These are phyloP conservation scores for Nannoperca australis DNA, from an alignment of 2,797 vertebrate species.

Conservation along the genomic window DNA sequence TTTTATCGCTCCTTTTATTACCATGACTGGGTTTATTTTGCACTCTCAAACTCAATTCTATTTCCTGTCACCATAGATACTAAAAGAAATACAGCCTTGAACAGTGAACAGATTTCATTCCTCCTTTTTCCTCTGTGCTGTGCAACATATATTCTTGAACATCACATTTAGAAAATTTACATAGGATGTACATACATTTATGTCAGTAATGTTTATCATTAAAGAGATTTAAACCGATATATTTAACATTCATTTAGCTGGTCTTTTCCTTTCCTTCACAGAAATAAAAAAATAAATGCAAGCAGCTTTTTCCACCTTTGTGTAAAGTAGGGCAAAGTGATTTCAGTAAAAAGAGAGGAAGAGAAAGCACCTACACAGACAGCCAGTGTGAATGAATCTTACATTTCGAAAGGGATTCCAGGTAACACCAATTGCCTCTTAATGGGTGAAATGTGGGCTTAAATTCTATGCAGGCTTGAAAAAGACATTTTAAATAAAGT, in stretches of 20 bases:
- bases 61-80: no score
- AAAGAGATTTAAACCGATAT: neutral
- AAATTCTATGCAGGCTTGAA: slow-evolving; percentile 8
- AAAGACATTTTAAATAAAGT: slow-evolving; percentile 13
- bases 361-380: neutral
- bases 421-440: neutral
- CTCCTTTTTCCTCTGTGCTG: neutral
- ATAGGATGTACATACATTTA: no score
- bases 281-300: neutral
- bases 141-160: slow-evolving; percentile 1
- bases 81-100: neutral
- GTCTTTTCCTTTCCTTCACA: neutral
- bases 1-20: neutral
- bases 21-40: neutral
- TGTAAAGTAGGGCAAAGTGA: slow-evolving; percentile 10
- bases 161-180: slow-evolving; percentile 5
- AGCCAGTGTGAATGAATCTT: slow-evolving; percentile 23
- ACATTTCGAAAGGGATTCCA: slow-evolving; percentile 23
- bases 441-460: slow-evolving; percentile 19
- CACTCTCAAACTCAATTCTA: neutral
- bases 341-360: slow-evolving; percentile 1
- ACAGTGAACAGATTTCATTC: neutral
- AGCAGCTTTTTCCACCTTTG: neutral
- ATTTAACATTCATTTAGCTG: neutral
- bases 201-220: neutral